phyloP scores from a whole-genome alignment of 2,888 invertebrate genomes.

The Ochropleura plecta region DNA sequence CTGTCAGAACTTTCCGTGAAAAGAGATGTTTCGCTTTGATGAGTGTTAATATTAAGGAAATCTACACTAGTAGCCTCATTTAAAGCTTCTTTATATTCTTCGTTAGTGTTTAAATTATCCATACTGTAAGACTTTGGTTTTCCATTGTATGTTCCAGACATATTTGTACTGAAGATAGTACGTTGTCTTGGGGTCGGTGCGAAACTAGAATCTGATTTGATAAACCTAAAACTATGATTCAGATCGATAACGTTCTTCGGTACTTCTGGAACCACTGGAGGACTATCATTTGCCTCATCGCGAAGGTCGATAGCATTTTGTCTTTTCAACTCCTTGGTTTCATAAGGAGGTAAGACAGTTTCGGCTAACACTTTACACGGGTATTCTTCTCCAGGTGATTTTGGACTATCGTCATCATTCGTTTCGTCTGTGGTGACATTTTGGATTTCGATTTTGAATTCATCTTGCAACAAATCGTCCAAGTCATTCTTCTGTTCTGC shows the following conservation, averaged over 20 bases:
- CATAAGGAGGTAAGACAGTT: conserved; percentile 72
- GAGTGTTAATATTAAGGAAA: conserved; percentile 73
- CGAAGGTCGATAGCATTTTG: conserved; percentile 81
- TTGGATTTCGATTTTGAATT: conserved; percentile 77
- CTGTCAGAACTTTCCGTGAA: conserved; percentile 83
- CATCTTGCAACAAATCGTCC: conserved; percentile 51
- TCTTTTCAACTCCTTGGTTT: conserved; percentile 77
- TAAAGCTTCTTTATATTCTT: conserved; percentile 78
- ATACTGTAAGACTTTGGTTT: conserved; percentile 86
- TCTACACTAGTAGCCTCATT: conserved; percentile 86
- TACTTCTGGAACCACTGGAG: conserved; percentile 61
- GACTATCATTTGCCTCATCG: conserved; percentile 65
- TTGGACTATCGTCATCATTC: conserved; percentile 76
- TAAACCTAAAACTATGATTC: conserved; percentile 64
- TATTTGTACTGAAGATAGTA: conserved; percentile 78
- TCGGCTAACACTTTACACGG: conserved; percentile 67
- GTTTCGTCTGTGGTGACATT: conserved; percentile 84
- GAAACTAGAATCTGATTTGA: conserved; percentile 76
- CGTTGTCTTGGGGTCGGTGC: conserved; percentile 68
- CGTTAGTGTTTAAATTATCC: conserved; percentile 80
- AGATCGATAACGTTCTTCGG: conserved; percentile 66
- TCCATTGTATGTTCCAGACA: conserved; percentile 82
- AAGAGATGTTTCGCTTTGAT: conserved; percentile 78
- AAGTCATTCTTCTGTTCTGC: conserved; percentile 65
- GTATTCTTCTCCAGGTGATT: conserved; percentile 63